These are phyloP conservation scores for Gari tellinella DNA, from an alignment of 2,888 invertebrate species.

Conservation along the genomic window DNA sequence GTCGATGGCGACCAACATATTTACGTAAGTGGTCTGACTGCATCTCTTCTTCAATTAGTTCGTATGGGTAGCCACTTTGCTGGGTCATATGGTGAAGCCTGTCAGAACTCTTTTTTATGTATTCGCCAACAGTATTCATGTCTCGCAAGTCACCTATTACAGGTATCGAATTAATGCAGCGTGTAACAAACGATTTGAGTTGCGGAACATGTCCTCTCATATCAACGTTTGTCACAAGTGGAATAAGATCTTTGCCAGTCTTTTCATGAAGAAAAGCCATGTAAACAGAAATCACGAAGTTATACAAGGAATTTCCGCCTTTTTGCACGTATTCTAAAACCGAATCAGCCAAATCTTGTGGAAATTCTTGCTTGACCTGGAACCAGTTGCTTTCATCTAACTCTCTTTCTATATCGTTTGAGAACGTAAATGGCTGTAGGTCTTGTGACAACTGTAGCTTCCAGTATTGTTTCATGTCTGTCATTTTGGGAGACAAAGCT, in stretches of 20 bases:
- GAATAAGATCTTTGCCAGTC: constrained; percentile 18
- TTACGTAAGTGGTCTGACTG: constrained; percentile 17
- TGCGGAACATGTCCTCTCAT: constrained; percentile 47
- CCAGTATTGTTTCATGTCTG: constrained; percentile 32
- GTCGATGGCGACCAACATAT: constrained; percentile 30
- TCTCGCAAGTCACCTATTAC: constrained; percentile 31
- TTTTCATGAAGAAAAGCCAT: constrained; percentile 12
- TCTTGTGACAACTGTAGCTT: constrained; percentile 26
- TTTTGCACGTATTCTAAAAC: constrained; percentile 16
- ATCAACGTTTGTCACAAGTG: constrained; percentile 39
- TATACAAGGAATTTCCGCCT: constrained; percentile 23
- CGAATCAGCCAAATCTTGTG: constrained; percentile 6
- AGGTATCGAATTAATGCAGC: constrained; percentile 38
- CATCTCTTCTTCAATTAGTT: constrained; percentile 35
- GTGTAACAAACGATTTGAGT: constrained; percentile 32
- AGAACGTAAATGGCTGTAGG: constrained; percentile 29
- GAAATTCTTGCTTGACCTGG: constrained; percentile 16
- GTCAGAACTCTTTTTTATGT: constrained; percentile 23
- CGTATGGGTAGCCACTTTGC: constrained; percentile 37
- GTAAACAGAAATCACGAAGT: constrained; percentile 39
- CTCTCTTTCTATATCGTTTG: constrained; percentile 3
- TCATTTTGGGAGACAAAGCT: constrained; percentile 27
- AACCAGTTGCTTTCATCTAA: constrained; percentile 26
- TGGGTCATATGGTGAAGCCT: constrained; percentile 25
- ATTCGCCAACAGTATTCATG: constrained; percentile 9